Evolutionary conservation across 2,113 vertebrate species (phyloP).

Genomic region (Otolemur garnettii): DNA sequence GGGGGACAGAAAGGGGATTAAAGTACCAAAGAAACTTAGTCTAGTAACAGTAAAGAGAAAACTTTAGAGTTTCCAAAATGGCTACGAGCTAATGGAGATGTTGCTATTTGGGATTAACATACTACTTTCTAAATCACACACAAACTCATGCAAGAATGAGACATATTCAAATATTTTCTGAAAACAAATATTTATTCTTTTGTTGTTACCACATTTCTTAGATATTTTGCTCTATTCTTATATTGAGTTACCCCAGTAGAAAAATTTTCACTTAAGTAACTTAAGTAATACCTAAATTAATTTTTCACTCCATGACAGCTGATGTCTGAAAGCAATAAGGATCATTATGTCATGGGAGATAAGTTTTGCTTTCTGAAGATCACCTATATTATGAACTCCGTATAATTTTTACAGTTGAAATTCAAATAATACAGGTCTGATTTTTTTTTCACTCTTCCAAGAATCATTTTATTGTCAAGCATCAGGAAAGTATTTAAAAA

Average conservation of each 20-base stretch:
- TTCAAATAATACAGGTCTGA: background rate
- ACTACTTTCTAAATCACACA: background rate
- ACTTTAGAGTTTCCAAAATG: background rate
- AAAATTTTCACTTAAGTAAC: background rate
- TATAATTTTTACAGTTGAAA: constrained; percentile 38
- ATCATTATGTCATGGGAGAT: background rate
- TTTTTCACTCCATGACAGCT: background rate
- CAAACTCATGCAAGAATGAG: background rate
- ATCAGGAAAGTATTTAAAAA: background rate
- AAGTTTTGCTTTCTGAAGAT: background rate
- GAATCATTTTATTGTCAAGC: background rate
- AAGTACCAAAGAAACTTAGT: background rate
- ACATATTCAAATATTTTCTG: constrained; percentile 17
- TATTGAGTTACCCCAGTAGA: background rate
- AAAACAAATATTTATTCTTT: background rate
- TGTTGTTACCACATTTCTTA: background rate
- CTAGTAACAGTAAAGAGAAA: background rate
- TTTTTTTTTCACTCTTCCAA: background rate
- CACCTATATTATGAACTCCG: background rate
- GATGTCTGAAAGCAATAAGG: constrained; percentile 37
- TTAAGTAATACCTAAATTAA: constrained; percentile 8
- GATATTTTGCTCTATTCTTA: constrained; percentile 1
- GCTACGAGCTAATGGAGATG: background rate
- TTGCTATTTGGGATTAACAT: background rate
- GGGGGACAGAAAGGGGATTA: background rate